Base-by-base conservation (phyloP, 2,888 invertebrate genomes). In the Lochmaea crataegi region DNA sequence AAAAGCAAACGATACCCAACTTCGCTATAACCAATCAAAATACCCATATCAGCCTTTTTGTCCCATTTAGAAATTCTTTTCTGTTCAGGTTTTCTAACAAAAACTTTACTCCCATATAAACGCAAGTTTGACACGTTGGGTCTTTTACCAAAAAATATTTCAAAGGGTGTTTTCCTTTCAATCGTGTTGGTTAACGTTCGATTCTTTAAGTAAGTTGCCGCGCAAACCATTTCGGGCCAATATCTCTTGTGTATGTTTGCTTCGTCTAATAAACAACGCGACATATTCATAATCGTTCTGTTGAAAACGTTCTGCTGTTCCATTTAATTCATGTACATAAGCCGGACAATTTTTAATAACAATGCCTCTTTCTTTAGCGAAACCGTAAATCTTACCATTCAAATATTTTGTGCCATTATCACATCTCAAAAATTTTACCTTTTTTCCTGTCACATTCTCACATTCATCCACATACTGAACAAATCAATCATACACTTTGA, bases 91-190 rank as follows among this genome's bases (percentile, higher is more conserved):
- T 45, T n/a, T n/a, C n/a, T n/a, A n/a, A n/a, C n/a, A n/a, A n/a
- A n/a, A n/a, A n/a, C n/a, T n/a, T n/a, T n/a, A n/a, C n/a, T n/a
- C n/a, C n/a, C n/a, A n/a, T n/a, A n/a, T n/a, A n/a, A n/a, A n/a
- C n/a, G n/a, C n/a, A n/a, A n/a, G n/a, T n/a, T n/a, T 45, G 11
- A 45, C 11, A 45, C 12, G 12, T 45, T 45, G 12, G 48, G 48
- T 48, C 14, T n/a, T n/a, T n/a, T n/a, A n/a, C n/a, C 48, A 48
- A 48, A 48, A 48, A 48, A 48, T 48, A 48, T 48, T 48, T n/a
- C n/a, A 48, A n/a, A 48, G 0, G 6, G 4, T 48, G 48, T n/a
- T 1, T 48, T 48, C 7, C n/a, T 48, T 48, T 48, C 48, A 48
- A n/a, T 48, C 3, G 48, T 14, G n/a, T 48, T 48, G 6, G 48